Conservation (phyloP, 2,888 invertebrate species). For the Parnassius smintheus region DNA sequence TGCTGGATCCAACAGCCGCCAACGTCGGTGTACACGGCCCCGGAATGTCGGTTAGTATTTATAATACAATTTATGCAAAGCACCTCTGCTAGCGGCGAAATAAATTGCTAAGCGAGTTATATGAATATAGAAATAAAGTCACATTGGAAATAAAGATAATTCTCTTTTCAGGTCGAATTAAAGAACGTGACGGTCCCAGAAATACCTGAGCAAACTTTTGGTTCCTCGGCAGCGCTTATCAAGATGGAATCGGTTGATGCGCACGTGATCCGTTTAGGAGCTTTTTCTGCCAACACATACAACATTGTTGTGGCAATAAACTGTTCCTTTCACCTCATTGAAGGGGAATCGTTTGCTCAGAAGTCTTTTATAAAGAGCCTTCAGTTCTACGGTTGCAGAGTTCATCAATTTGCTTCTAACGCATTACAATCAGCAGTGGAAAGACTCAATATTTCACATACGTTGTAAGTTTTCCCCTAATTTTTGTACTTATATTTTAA, state of each 20-base stretch:
- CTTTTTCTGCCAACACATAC: conserved; percentile 85
- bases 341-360: conserved; percentile 83
- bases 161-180: conserved; percentile 82
- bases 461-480: conserved; percentile 68
- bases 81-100: conserved; percentile 26
- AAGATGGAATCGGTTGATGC: conserved; percentile 76
- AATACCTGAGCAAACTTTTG: conserved; percentile 83
- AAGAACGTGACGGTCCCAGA: conserved; percentile 81
- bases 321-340: conserved; percentile 81
- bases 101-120: conserved; percentile 20
- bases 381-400: conserved; percentile 80
- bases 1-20: conserved; percentile 79
- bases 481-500: too few relatives aligned
- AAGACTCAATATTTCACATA: conserved; percentile 83
- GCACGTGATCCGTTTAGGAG: conserved; percentile 79
- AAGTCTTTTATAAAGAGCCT: conserved; percentile 83
- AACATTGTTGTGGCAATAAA: conserved; percentile 83
- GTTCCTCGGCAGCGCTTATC: conserved; percentile 83
- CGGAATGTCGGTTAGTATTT: conserved; percentile 71
- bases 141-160: conserved; percentile 1
- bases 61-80: conserved; percentile 5
- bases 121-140: neutral
- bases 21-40: conserved; percentile 85
- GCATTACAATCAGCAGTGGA: conserved; percentile 84
- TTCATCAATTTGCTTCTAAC: conserved; percentile 77